Evolutionary conservation across 2,113 vertebrate genomes (phyloP), one percentile per base, ranked within the genome.

Genomic region (Pterophyllum scalare): DNA sequence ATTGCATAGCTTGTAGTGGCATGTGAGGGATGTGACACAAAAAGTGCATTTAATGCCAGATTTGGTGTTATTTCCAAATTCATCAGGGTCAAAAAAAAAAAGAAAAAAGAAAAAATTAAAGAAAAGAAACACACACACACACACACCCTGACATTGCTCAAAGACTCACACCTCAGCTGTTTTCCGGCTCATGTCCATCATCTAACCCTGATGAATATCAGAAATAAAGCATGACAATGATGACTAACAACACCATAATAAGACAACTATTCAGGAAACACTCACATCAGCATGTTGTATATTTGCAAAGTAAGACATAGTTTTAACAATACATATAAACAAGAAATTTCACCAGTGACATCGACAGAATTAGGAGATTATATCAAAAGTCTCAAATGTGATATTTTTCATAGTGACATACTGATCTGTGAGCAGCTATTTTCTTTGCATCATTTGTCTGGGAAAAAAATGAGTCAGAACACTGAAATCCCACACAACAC

Each of bases 1-100:
- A 93, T 95, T 95, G 95, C 95, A 95, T 95, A 96, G 95, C 92
- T 94, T 90, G 79, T 87, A 84, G 84, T 86, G 88, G 79, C 80
- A 46, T 87, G 90, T 93, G 90, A 90, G 70, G 60, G 83, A 86
- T 82, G 84, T 60, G 82, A 90, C 75, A 88, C 38, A 80, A 89
- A 89, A 94, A 93, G 93, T 94, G 91, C 93, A 92, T 92, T 88
- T 79, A 61, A 89, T 87, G 87, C 88, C 79, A 83, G 57, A 87
- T 59, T 81, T 88, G 80, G 65, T 87, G 64, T 54, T 77, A 89
- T 87, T 88, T 92, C 85, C 78, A 76, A 74, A 89, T 83, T 85
- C 22, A 81, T 84, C 85, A 83, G 62, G 82, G 85, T 31, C 7
- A 56, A 64, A 43, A 54, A 46, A 61, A 17, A 33, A 58, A 61